These are phyloP conservation scores for Apeira syringaria DNA, from an alignment of 2,888 invertebrate species.

Conservation along the genomic window DNA sequence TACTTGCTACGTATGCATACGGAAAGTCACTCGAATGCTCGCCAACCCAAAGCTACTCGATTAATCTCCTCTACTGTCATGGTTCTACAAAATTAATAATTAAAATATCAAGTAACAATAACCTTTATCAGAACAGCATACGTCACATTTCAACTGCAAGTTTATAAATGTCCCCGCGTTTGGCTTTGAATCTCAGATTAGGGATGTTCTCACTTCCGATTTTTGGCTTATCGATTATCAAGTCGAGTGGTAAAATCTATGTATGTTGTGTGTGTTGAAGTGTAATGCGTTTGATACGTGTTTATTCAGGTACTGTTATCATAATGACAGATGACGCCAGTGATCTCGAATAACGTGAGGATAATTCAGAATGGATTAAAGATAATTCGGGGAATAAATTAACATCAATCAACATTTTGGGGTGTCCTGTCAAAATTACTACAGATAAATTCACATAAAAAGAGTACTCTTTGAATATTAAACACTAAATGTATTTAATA, in stretches of 20 bases:
- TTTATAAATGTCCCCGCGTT: slow-evolving; percentile 42
- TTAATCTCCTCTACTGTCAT: slow-evolving; percentile 50
- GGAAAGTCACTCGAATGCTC: slow-evolving; percentile 49
- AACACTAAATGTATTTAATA: no score
- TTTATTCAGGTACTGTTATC: slow-evolving; percentile 18
- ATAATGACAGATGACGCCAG: slow-evolving; percentile 5
- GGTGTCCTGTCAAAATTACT: no score
- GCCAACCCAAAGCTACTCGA: slow-evolving; percentile 56
- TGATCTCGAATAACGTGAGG: background rate
- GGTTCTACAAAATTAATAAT: slow-evolving; percentile 45
- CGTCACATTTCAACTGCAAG: slow-evolving; percentile 25
- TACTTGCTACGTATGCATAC: slow-evolving; percentile 33
- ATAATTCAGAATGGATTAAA: no score
- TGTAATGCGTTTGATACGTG: slow-evolving; percentile 36
- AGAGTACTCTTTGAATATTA: no score
- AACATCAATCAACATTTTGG: no score
- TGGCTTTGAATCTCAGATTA: slow-evolving; percentile 51
- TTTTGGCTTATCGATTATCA: slow-evolving; percentile 57
- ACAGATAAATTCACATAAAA: no score
- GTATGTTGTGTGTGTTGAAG: slow-evolving; percentile 50
- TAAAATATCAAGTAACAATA: slow-evolving; percentile 22
- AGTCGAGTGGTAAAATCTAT: slow-evolving; percentile 50
- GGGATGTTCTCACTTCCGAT: slow-evolving; percentile 44
- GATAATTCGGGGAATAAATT: no score
- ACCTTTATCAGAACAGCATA: slow-evolving; percentile 17